These are phyloP conservation scores for Microctonus aethiopoides DNA, from an alignment of 2,888 invertebrate species.

Conservation along the genomic window DNA sequence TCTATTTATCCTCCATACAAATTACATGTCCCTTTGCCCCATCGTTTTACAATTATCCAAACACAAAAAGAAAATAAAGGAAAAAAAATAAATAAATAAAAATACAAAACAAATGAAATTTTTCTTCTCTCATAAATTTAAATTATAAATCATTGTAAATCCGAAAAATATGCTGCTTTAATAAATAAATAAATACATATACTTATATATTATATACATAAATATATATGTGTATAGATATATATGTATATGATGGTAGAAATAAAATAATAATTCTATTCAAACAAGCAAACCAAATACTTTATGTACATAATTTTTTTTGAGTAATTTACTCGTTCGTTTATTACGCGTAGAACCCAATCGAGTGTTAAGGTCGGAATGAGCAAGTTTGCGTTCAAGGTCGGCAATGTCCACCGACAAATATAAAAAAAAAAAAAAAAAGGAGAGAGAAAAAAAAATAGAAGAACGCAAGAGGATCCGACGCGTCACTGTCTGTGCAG, in stretches of 20 bases:
- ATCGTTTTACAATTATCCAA: too few species aligned
- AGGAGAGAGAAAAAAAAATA: slow-evolving; percentile 20
- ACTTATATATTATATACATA: too few species aligned
- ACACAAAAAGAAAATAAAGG: too few species aligned
- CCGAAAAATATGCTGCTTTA: too few species aligned
- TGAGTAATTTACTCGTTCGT: slow-evolving; percentile 18
- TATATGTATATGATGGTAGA: neutral
- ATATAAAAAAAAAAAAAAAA: slow-evolving; percentile 25
- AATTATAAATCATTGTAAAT: too few species aligned
- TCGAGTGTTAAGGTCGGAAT: slow-evolving; percentile 26
- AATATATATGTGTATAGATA: too few species aligned
- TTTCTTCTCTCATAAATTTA: too few species aligned
- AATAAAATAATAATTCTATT: neutral
- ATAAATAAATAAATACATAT: too few species aligned
- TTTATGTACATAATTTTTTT: slow-evolving; percentile 15
- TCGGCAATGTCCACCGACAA: slow-evolving; percentile 23
- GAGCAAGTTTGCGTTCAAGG: slow-evolving; percentile 36
- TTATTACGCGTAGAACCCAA: neutral
- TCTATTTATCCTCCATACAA: too few species aligned
- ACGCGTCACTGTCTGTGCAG: slow-evolving; percentile 42
- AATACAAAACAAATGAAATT: too few species aligned
- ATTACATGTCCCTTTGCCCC: too few species aligned
- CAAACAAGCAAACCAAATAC: neutral
- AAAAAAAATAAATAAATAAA: too few species aligned
- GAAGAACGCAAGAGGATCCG: slow-evolving; percentile 20